These are phyloP conservation scores for Ischnus inquisitorius DNA, from an alignment of 2,888 invertebrate genomes.

Conservation along the genomic window DNA sequence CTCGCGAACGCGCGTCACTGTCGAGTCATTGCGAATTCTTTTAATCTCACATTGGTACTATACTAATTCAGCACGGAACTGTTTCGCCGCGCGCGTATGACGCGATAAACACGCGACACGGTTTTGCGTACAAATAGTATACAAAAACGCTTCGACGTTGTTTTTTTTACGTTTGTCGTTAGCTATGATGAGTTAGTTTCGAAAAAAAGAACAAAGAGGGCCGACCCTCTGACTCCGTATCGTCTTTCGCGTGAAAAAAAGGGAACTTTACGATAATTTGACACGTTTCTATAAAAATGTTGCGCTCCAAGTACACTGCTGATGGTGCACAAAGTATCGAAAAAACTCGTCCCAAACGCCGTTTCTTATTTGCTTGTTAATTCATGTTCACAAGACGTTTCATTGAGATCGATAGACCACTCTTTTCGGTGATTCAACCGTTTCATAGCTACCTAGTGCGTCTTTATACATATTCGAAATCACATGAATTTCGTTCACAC, in stretches of 20 bases:
- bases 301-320: slow-evolving; percentile 16
- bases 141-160: slow-evolving; percentile 36
- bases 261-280: slow-evolving; percentile 44
- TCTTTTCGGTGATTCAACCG: background rate
- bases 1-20: slow-evolving; percentile 1
- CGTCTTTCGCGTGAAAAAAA: background rate
- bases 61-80: slow-evolving; percentile 35
- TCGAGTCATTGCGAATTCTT: slow-evolving; percentile 4
- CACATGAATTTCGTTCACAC: too few species aligned
- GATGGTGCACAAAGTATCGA: slow-evolving; percentile 31
- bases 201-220: background rate
- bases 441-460: background rate
- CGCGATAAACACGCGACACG: background rate
- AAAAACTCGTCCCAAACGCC: slow-evolving; percentile 37
- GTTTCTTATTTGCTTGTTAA: background rate
- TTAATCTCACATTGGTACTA: slow-evolving; percentile 62
- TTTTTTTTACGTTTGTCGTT: slow-evolving; percentile 9
- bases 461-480: background rate
- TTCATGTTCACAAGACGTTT: too few species aligned
- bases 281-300: slow-evolving; percentile 41
- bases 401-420: too few species aligned
- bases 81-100: background rate
- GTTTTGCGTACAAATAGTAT: slow-evolving; percentile 33
- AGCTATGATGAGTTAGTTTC: slow-evolving; percentile 25
- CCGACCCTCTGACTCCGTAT: too few species aligned